These are phyloP conservation scores for Lasioglossum pauxillum DNA, from an alignment of 2,888 invertebrate genomes.

Conservation along the genomic window DNA sequence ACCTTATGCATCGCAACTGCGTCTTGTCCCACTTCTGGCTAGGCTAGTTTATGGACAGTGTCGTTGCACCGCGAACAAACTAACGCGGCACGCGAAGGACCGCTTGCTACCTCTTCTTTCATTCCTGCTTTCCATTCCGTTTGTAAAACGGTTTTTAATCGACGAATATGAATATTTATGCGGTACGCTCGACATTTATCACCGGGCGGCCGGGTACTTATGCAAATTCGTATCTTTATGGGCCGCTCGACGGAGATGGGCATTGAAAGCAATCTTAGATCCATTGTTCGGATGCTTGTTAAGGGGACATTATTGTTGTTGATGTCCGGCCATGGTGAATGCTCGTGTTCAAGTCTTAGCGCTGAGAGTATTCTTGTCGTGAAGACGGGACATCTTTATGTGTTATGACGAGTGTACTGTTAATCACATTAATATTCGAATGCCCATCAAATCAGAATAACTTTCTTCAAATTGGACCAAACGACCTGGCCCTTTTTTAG, in stretches of 20 bases:
- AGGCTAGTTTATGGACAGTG: constrained; percentile 34
- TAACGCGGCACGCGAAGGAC: neutral
- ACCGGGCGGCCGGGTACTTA: neutral
- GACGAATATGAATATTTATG: neutral
- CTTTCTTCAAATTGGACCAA: neutral
- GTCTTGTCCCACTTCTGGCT: constrained; percentile 22
- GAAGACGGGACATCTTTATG: neutral
- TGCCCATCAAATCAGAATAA: neutral
- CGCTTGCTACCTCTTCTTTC: neutral
- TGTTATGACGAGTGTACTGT: neutral
- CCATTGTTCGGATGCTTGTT: neutral
- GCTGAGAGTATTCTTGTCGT: neutral
- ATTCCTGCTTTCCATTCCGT: neutral
- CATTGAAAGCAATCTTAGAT: neutral
- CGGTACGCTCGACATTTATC: neutral
- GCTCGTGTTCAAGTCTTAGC: neutral
- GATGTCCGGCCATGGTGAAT: neutral
- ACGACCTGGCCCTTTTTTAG: neutral
- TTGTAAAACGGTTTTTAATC: constrained; percentile 2
- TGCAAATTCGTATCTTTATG: neutral
- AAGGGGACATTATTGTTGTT: neutral
- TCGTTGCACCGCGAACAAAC: constrained; percentile 17
- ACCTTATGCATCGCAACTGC: constrained; percentile 20
- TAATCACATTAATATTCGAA: neutral
- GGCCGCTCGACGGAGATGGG: neutral